Base-by-base conservation (phyloP, 2,888 invertebrate genomes). In the Carabus problematicus region DNA sequence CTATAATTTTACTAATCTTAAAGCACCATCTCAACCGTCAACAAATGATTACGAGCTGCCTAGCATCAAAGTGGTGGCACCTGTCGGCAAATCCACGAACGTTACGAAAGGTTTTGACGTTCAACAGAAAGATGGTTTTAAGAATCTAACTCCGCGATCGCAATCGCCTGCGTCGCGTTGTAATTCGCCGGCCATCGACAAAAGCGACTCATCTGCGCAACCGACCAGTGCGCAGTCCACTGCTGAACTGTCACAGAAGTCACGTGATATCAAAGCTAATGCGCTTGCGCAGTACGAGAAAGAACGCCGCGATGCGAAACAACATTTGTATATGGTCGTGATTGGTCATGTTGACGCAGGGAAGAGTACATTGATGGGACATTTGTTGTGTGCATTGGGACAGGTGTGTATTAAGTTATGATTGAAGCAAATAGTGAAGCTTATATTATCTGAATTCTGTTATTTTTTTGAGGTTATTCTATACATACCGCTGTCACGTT, bases 341-440 rank as follows among this genome's bases (percentile, higher is more conserved):
- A 91, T 94, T 79, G 99, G 94, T 8, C 99, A 99, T 84, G 99
- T 99, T 1, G 99, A 97, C 85, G 97, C 97, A 42, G 97, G 97
- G 0, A 97, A 97, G 81, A 95, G 95, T 73, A 98, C 97, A 8
- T 83, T 99, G n/a, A 95, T 99, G 92, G 99, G 99, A 0, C 93
- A 97, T 76, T 81, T 99, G 47, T 84, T 99, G 0, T 97, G 90
- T 79, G 91, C 92, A 71, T 83, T 95, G 41, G 94, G 95, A 16
- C 92, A 93, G 81, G 94, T 81, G 70, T 72, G 74, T 73, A 42
- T 19, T 59, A 3, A 14, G 54, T 8, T 81, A 1, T 72, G 79
- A 0, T 74, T 76, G 0, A 78, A 76, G 70, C 52, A 8, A 58
- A 6, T 29, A 29, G 6, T 16, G 12, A 12, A 59, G 9, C 69